These are phyloP conservation scores for Lamellibrachia luymesi DNA, from an alignment of 1,140 invertebrate species.

Conservation along the genomic window DNA sequence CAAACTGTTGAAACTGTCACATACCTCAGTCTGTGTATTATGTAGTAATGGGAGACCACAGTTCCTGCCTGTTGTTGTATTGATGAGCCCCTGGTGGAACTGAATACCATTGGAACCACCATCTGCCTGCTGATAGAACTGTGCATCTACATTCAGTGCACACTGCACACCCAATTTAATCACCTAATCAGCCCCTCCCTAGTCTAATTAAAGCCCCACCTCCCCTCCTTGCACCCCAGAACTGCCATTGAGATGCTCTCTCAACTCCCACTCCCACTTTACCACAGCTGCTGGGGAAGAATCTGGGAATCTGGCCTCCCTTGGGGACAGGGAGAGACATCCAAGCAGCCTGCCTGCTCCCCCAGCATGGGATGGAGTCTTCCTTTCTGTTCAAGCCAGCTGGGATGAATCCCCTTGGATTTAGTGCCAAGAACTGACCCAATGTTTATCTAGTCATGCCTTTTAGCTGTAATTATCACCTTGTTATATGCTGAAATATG, in stretches of 20 bases:
- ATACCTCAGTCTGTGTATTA: not conserved
- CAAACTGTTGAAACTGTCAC: not conserved
- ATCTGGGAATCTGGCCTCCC: not conserved
- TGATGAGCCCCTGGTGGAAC: not conserved
- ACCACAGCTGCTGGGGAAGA: not conserved
- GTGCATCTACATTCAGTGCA: not conserved
- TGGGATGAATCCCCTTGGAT: not conserved
- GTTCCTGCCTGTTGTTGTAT: not conserved
- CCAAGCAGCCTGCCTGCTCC: not conserved
- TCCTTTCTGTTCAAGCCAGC: not conserved
- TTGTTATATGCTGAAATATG: not conserved
- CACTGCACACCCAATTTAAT: not conserved
- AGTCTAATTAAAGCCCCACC: not conserved
- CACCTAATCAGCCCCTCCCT: not conserved
- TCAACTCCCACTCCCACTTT: not conserved
- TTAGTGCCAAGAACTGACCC: not conserved
- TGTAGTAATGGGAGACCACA: not conserved
- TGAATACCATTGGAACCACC: not conserved
- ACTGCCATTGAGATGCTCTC: not conserved
- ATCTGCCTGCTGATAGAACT: not conserved
- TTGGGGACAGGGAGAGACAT: not conserved
- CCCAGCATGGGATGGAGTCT: not conserved
- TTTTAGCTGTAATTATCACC: not conserved
- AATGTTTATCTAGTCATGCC: not conserved
- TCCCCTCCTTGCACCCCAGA: not conserved